These are phyloP conservation scores for Liopterus haemorrhoidalis DNA, from an alignment of 2,888 invertebrate genomes.

Conservation along the genomic window DNA sequence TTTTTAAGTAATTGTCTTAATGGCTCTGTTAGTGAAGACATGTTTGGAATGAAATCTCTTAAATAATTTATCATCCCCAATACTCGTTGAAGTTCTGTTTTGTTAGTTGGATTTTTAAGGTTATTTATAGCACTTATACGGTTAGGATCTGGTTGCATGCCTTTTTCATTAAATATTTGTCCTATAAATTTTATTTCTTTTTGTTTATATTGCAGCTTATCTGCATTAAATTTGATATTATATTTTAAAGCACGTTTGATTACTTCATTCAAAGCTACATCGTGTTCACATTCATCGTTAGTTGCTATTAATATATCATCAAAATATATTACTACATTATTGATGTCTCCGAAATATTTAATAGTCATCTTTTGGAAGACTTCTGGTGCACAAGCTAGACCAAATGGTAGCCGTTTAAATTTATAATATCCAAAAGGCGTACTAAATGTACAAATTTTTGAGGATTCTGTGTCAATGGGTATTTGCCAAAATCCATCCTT, in stretches of 20 bases:
- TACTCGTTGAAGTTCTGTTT: conserved; percentile 11
- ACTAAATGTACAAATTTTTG: conserved; percentile 13
- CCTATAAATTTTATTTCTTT: conserved; percentile 26
- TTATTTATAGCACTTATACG: conserved; percentile 16
- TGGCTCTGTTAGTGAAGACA: conserved; percentile 15
- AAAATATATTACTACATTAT: conserved; percentile 10
- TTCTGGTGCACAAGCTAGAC: conserved; percentile 8
- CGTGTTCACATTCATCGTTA: conserved; percentile 4
- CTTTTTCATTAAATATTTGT: conserved; percentile 21
- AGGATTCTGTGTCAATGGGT: conserved; percentile 4
- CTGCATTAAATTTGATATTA: conserved; percentile 26
- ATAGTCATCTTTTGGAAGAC: conserved; percentile 5
- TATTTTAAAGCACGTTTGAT: conserved; percentile 23
- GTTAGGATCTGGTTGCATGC: conserved; percentile 16
- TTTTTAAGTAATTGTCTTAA: conserved; percentile 27
- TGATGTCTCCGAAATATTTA: conserved; percentile 12
- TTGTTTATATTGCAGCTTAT: conserved; percentile 24
- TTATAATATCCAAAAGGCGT: conserved; percentile 12
- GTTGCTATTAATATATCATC: conserved; percentile 10
- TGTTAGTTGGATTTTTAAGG: conserved; percentile 12
- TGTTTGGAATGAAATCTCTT: conserved; percentile 20
- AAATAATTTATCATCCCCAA: conserved; percentile 26
- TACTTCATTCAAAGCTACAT: conserved; percentile 1
- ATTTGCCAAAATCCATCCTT: conserved; percentile 9
- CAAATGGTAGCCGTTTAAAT: conserved; percentile 14